Conservation (phyloP, 2,797 vertebrate species). For the Discoglossus pictus region DNA sequence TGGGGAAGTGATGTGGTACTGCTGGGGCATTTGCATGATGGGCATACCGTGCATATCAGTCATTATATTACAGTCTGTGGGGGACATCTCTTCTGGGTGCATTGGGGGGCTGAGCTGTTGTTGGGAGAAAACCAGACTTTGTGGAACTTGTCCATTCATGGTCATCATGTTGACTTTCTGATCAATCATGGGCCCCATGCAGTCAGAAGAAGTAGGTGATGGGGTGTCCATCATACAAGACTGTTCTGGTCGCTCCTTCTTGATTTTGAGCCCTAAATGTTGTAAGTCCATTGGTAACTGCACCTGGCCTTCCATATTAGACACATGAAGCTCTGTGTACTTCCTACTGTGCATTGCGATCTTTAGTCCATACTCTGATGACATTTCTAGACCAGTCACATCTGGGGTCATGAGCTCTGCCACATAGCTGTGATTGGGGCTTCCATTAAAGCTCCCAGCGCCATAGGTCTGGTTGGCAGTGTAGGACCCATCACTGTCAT, state of each 20-base stretch:
- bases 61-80: slow-evolving; percentile 54
- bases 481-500: slow-evolving; percentile 73
- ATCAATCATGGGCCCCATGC: slow-evolving; percentile 66
- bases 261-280: slow-evolving; percentile 77
- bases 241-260: slow-evolving; percentile 75
- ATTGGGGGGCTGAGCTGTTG: slow-evolving; percentile 43
- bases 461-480: slow-evolving; percentile 61
- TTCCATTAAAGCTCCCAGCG: slow-evolving; percentile 59
- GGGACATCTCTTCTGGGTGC: slow-evolving; percentile 50
- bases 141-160: slow-evolving; percentile 32
- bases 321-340: slow-evolving; percentile 79
- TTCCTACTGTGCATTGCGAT: slow-evolving; percentile 66
- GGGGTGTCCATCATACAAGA: slow-evolving; percentile 77
- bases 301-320: slow-evolving; percentile 57
- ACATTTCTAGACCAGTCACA: slow-evolving; percentile 52
- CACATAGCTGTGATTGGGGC: slow-evolving; percentile 78
- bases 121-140: not conserved
- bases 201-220: slow-evolving; percentile 56
- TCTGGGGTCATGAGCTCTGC: slow-evolving; percentile 84
- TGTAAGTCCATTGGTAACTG: slow-evolving; percentile 59
- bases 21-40: slow-evolving; percentile 45
- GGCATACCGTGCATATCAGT: slow-evolving; percentile 53
- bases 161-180: slow-evolving; percentile 65
- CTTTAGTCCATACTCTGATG: slow-evolving; percentile 59
- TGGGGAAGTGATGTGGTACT: slow-evolving; percentile 59